These are phyloP conservation scores for Drosophila rufa DNA, from an alignment of 1,140 invertebrate genomes.

Conservation along the genomic window DNA sequence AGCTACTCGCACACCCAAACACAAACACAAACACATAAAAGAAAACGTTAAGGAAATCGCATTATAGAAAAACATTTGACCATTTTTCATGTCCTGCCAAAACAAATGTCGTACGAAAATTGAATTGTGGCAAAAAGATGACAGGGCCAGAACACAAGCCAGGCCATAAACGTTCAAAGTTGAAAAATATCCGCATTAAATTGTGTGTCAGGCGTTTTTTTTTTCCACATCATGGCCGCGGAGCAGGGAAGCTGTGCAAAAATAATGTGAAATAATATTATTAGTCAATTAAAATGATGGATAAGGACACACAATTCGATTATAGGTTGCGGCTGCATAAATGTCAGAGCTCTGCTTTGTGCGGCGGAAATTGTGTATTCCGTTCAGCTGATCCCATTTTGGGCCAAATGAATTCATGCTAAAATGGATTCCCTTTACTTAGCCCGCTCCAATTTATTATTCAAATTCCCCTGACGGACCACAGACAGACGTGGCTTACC, in stretches of 20 bases:
- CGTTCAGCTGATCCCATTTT: constrained; percentile 22
- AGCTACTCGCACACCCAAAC: constrained; percentile 25
- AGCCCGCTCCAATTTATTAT: constrained; percentile 29
- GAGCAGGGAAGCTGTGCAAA: neutral
- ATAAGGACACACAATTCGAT: constrained; percentile 19
- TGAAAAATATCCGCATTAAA: constrained; percentile 32
- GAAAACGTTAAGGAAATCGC: constrained; percentile 74
- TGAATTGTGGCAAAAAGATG: constrained; percentile 66
- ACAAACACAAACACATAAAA: constrained; percentile 55
- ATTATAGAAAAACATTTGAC: constrained; percentile 80
- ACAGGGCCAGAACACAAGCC: constrained; percentile 31
- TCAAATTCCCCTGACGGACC: constrained; percentile 19
- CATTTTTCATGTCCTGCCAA: constrained; percentile 62
- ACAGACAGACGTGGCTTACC: constrained; percentile 6
- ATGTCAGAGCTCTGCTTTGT: constrained; percentile 19
- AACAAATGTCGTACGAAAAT: constrained; percentile 62
- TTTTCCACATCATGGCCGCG: neutral
- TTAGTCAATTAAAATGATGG: constrained; percentile 30
- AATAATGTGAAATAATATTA: constrained; percentile 31
- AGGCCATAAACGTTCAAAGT: constrained; percentile 31
- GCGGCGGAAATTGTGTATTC: constrained; percentile 15
- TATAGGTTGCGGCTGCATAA: constrained; percentile 17
- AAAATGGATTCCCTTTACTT: constrained; percentile 13
- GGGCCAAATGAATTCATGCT: constrained; percentile 11
- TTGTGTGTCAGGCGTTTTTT: constrained; percentile 14